Evolutionary conservation across 2,113 vertebrate genomes (phyloP).

Genomic region (Edolisoma coerulescens): DNA sequence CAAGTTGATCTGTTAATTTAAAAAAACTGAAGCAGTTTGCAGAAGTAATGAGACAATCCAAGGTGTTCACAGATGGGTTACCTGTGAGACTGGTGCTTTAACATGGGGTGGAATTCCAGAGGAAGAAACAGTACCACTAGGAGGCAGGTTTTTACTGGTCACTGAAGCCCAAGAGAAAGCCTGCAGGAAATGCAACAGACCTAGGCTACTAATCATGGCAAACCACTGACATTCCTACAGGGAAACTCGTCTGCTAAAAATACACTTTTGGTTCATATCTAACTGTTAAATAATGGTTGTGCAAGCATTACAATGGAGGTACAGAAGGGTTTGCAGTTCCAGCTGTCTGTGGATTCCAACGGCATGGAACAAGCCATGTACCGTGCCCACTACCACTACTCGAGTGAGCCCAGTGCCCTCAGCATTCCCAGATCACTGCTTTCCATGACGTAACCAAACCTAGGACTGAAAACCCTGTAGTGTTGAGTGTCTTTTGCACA

Average conservation of each 20-base stretch:
- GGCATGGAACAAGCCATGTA: neutral
- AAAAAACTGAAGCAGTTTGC: slow-evolving; percentile 74
- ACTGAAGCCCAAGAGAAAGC: slow-evolving; percentile 98
- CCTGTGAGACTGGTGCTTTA: slow-evolving; percentile 96
- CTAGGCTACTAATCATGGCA: slow-evolving; percentile 79
- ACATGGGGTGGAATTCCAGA: slow-evolving; percentile 96
- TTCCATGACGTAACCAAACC: neutral
- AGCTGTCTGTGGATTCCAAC: neutral
- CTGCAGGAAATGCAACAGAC: slow-evolving; percentile 86
- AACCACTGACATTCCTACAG: slow-evolving; percentile 76
- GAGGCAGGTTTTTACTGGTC: slow-evolving; percentile 99
- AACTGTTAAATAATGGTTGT: slow-evolving; percentile 2
- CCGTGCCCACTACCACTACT: neutral
- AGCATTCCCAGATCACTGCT: neutral
- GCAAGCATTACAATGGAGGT: slow-evolving; percentile 45
- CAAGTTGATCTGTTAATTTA: slow-evolving; percentile 65
- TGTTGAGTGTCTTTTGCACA: neutral
- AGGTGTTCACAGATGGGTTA: slow-evolving; percentile 82
- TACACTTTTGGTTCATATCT: slow-evolving; percentile 61
- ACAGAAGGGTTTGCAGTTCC: slow-evolving; percentile 33
- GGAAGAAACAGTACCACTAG: slow-evolving; percentile 89
- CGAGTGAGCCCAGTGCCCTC: neutral
- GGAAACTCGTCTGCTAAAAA: slow-evolving; percentile 67
- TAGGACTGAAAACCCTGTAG: neutral
- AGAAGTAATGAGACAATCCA: slow-evolving; percentile 79